Base-by-base conservation (phyloP, 2,113 vertebrate genomes). In the Glareola pratincola region DNA sequence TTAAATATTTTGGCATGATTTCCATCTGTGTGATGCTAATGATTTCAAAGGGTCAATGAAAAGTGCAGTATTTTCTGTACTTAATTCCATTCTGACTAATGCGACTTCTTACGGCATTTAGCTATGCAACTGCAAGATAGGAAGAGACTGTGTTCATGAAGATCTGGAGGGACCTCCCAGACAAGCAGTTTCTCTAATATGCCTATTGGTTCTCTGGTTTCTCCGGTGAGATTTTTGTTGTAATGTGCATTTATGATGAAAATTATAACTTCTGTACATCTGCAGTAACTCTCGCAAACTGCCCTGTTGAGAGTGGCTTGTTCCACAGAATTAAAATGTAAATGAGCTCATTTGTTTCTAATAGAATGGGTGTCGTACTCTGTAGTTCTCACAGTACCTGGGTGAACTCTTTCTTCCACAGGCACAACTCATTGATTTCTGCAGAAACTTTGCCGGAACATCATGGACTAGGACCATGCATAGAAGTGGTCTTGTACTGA, bases 181-280 rank as follows among this genome's bases (percentile, higher is more conserved):
- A 87, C 29, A 92, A 36, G 80, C 69, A 91, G 43, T 95, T 95
- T 84, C 86, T 85, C 53, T 92, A 78, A 93, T 91, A 64, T 37
- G 68, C 73, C 68, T 93, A 2, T 85, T 80, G 80, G 76, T 92
- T 85, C 30, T 94, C 63, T 82, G 36, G 22, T 85, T 92, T 75
- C 84, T 94, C 69, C 84, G 83, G 86, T 87, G 92, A 87, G 88
- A 76, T 76, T 86, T 89, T 54, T 94, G 26, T 68, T 85, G 56
- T 90, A 93, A 92, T 93, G 73, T 75, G 64, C 79, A 22, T 97
- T 94, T 97, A 66, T 85, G 92, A 91, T 92, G 83, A 89, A 96
- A 95, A 95, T 89, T 56, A 73, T 73, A 92, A 78, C 69, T 95
- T 95, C 69, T 82, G 48, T 76, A 82, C 37, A 69, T 89, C 76